Percentiles rank a stretch among this genome's conserved stretches.
These are phyloP conservation scores for Pelvicachromis taeniatus DNA, from an alignment of 2,113 vertebrate species.

Conservation along the genomic window DNA sequence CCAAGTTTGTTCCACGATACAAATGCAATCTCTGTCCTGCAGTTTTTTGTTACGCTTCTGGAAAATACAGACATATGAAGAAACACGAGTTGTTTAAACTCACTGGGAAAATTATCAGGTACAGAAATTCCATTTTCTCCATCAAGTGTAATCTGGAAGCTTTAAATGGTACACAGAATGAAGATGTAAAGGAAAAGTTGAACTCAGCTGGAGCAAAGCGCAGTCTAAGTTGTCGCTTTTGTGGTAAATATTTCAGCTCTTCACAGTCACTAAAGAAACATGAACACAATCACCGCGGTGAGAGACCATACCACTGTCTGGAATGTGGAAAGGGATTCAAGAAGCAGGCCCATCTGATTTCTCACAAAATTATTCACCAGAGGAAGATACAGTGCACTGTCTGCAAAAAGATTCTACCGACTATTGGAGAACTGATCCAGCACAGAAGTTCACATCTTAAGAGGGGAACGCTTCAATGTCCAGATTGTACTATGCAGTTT, in stretches of 20 bases:
- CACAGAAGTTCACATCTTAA: conserved; percentile 66
- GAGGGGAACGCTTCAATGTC: conserved; percentile 69
- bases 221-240: conserved; percentile 56
- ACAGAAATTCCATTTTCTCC: conserved; percentile 28
- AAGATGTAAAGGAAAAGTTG: neutral
- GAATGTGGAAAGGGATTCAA: conserved; percentile 71
- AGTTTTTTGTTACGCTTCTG: conserved; percentile 61
- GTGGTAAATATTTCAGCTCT: conserved; percentile 54
- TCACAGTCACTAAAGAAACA: conserved; percentile 50
- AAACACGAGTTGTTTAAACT: conserved; percentile 63
- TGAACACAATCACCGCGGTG: conserved; percentile 56
- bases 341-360: conserved; percentile 44
- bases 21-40: conserved; percentile 68
- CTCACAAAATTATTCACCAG: conserved; percentile 68
- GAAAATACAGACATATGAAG: conserved; percentile 69
- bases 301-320: conserved; percentile 69
- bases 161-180: neutral
- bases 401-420: conserved; percentile 67
- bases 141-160: neutral
- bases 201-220: neutral
- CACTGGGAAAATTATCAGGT: conserved; percentile 45
- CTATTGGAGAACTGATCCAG: conserved; percentile 66
- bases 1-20: neutral
- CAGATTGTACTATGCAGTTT: conserved; percentile 66
- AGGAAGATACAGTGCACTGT: conserved; percentile 73